Evolutionary conservation across 2,113 vertebrate genomes (phyloP).

Genomic region (Rhabdomys dilectus): DNA sequence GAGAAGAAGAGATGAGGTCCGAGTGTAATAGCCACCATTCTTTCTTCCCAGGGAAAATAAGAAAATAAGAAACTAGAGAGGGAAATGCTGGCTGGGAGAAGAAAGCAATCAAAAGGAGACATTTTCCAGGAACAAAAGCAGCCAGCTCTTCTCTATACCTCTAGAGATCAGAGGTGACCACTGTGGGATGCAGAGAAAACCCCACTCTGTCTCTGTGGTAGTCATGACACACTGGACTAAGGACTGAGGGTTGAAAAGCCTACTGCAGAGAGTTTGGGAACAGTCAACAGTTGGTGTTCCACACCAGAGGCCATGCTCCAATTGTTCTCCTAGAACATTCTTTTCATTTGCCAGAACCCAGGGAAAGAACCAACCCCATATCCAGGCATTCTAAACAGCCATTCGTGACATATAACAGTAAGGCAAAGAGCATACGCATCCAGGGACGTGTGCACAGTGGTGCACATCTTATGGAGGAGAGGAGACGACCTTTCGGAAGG

Average conservation of each 20-base stretch:
- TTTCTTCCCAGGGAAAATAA: conserved; percentile 12
- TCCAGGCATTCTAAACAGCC: neutral
- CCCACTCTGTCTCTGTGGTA: neutral
- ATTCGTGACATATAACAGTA: neutral
- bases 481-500: neutral
- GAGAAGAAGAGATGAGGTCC: conserved; percentile 31
- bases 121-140: conserved; percentile 45
- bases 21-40: neutral
- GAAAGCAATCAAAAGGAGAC: conserved; percentile 43
- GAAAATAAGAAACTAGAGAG: conserved; percentile 35
- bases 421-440: neutral
- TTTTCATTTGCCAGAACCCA: conserved; percentile 25
- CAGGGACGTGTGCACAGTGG: fast-evolving
- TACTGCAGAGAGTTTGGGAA: neutral
- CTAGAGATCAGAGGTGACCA: neutral
- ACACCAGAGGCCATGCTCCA: neutral
- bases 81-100: conserved; percentile 36
- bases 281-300: neutral
- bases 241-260: neutral
- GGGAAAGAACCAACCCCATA: neutral
- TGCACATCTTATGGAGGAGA: neutral
- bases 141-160: neutral
- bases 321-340: neutral
- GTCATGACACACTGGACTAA: neutral
- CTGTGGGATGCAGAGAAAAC: neutral